A percentile compares a stretch with the other conserved stretches of the same genome.
phyloP scores from a whole-genome alignment of 1,140 invertebrate species.

The Drosophila setifemur region DNA sequence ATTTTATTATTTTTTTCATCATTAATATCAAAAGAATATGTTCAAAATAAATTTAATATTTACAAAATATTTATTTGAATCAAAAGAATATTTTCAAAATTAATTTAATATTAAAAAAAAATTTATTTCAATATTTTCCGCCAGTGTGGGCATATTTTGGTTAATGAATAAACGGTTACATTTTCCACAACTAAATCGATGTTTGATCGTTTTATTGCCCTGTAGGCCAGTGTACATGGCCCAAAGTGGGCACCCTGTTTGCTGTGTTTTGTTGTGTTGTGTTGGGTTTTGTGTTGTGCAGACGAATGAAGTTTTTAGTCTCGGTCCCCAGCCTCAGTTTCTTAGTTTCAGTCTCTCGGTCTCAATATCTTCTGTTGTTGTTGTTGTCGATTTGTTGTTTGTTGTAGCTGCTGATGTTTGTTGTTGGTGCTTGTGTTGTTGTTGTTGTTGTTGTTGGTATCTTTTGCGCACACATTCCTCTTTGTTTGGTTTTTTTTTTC shows the following conservation, averaged over 20 bases:
- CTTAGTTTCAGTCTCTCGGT: conserved; percentile 5
- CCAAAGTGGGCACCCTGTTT: conserved; percentile 28
- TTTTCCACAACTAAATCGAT: not conserved
- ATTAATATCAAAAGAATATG: too few species aligned
- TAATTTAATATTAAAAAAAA: not conserved
- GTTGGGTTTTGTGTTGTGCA: too few species aligned
- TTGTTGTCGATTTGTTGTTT: conserved; percentile 16
- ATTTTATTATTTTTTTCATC: too few species aligned
- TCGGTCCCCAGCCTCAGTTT: conserved; percentile 22
- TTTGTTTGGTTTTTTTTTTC: conserved; percentile 59
- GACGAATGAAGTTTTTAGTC: conserved; percentile 28
- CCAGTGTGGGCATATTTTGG: too few species aligned
- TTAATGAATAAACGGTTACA: not conserved
- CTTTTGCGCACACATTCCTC: conserved; percentile 61
- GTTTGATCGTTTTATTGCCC: not conserved
- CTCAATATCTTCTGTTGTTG: conserved; percentile 34
- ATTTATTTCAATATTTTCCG: not conserved
- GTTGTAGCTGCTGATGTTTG: conserved; percentile 17
- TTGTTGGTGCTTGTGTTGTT: not conserved
- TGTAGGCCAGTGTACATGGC: not conserved
- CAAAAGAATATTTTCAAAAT: not conserved
- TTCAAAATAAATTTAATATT: not conserved
- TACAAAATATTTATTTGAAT: too few species aligned
- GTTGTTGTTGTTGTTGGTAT: conserved; percentile 26
- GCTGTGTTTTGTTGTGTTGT: too few species aligned